Conservation (phyloP, 2,113 vertebrate genomes). For the Sialia sialis region DNA sequence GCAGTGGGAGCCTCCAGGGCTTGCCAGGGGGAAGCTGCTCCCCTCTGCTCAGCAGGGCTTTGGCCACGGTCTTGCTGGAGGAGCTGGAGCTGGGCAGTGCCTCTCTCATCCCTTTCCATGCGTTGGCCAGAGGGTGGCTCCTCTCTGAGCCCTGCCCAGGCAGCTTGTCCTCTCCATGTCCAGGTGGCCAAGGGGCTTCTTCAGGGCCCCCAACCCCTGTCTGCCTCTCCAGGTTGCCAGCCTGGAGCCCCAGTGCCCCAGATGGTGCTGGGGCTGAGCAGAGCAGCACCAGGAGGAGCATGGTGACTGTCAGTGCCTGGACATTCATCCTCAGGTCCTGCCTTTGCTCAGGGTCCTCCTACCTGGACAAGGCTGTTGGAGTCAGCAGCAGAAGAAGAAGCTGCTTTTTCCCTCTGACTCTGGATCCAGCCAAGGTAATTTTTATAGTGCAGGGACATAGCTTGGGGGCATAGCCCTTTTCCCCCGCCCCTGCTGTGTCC, state of each 20-base stretch:
- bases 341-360: background rate
- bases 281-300: background rate
- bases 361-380: background rate
- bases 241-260: background rate
- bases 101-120: background rate
- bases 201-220: too few relatives aligned
- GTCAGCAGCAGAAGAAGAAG: background rate
- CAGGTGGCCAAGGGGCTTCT: background rate
- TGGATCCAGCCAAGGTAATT: background rate
- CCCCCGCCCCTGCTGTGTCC: constrained; percentile 4
- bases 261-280: background rate
- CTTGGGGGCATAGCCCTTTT: background rate
- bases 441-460: constrained; percentile 14
- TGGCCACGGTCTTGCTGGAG: background rate
- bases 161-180: background rate
- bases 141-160: background rate
- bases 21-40: background rate
- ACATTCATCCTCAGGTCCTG: background rate
- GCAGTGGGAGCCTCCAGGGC: background rate
- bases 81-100: rapidly evolving
- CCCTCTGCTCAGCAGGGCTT: background rate
- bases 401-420: background rate
- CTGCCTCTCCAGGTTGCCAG: rapidly evolving
- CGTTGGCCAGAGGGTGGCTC: rapidly evolving
- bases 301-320: background rate